phyloP scores from a whole-genome alignment of 1,140 invertebrate genomes.

The Hylaeus anthracinus region DNA sequence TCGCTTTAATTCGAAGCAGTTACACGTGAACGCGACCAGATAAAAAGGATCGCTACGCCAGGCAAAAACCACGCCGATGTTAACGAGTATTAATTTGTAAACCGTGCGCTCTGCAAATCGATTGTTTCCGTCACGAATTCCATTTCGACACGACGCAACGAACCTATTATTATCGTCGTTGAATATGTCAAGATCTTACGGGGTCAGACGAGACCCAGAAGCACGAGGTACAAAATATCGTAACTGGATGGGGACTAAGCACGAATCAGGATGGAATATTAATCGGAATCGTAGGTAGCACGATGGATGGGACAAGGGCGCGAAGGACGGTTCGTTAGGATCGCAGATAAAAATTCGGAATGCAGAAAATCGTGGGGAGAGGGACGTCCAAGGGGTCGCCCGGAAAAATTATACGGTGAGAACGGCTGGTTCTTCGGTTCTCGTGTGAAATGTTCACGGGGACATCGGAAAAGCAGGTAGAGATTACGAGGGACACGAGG shows the following conservation, averaged over 20 bases:
- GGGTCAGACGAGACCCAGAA: no score
- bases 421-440: slow-evolving; percentile 1
- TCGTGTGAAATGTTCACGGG: slow-evolving; percentile 50
- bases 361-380: not conserved
- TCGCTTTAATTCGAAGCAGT: slow-evolving; percentile 38
- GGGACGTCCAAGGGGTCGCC: not conserved
- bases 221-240: no score
- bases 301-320: not conserved
- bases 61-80: slow-evolving; percentile 32
- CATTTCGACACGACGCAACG: not conserved
- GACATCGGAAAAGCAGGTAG: slow-evolving; percentile 59
- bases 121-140: not conserved
- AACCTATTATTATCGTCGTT: no score
- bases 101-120: slow-evolving; percentile 4
- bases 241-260: not conserved
- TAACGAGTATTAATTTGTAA: slow-evolving; percentile 31
- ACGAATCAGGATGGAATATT: not conserved
- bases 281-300: no score
- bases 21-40: slow-evolving; percentile 12
- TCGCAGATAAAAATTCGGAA: not conserved
- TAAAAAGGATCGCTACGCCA: not conserved
- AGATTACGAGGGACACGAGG: slow-evolving; percentile 58
- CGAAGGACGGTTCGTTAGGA: slow-evolving; percentile 1
- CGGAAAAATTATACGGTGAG: slow-evolving; percentile 25
- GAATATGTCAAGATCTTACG: no score